These are phyloP conservation scores for Propsilocerus akamusi DNA, from an alignment of 1,140 invertebrate genomes.

Conservation along the genomic window DNA sequence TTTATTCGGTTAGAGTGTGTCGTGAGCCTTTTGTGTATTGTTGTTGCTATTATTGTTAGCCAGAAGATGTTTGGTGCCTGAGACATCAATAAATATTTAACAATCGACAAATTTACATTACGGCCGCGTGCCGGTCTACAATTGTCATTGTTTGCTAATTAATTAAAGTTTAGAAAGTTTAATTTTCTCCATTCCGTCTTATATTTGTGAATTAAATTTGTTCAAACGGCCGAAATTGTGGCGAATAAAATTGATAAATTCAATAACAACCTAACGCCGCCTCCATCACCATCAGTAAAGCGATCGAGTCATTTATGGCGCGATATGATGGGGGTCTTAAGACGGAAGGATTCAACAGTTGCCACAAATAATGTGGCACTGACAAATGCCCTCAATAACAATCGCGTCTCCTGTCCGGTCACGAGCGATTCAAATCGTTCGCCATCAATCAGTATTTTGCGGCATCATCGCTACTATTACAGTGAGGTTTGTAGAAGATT, in stretches of 20 bases:
- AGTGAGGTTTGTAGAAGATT: neutral
- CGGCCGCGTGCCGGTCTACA: neutral
- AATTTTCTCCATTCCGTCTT: no score
- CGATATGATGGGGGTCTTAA: neutral
- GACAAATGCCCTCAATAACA: neutral
- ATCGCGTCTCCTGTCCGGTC: neutral
- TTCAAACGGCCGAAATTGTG: neutral
- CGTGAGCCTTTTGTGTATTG: no score
- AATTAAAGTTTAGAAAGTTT: neutral
- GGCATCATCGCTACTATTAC: neutral
- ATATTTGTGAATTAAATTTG: neutral
- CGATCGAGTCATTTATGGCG: neutral
- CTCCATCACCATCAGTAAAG: neutral
- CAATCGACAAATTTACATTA: neutral
- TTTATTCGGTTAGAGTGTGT: no score
- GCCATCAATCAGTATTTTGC: neutral
- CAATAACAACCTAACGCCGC: neutral
- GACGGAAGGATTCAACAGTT: neutral
- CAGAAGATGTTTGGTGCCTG: neutral
- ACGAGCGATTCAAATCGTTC: neutral
- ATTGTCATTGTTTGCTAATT: neutral
- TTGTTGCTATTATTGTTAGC: no score
- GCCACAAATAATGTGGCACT: neutral
- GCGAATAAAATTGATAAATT: conserved; percentile 3
- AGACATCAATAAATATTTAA: neutral